Base-by-base conservation (phyloP, 1,140 invertebrate species). In the Frieseomelitta varia region DNA sequence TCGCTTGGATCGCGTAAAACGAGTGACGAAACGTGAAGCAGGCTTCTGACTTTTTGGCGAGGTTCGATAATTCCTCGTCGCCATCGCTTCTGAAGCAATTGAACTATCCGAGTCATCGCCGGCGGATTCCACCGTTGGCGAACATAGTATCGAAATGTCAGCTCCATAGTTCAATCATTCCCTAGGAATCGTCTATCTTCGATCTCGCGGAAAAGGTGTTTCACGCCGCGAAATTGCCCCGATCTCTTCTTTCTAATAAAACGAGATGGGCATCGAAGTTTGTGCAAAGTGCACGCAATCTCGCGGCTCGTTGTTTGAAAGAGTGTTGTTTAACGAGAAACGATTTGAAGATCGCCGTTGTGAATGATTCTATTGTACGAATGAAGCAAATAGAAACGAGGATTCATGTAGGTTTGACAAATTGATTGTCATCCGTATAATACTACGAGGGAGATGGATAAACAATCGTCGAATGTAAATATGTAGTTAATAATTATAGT, bases 71-170 rank as follows among this genome's bases (percentile, higher is more conserved):
- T 17, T n/a, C 39, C 15, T 24, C 34, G 4, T 34, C 71, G 53
- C 3, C n/a, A 19, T 55, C 47, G 10, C 51, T 1, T 34, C 27
- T 30, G 8, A 11, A 2, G 73, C 73, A 15, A 39, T 58, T n/a
- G 19, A 39, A 75, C 73, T 75, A 34, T 58, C 55, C 55, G 73
- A 55, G 73, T 75, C 73, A 75, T 75, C 53, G n/a, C n/a, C n/a
- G 55, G 11, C 30, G 73, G 69, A 72, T 72, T 53, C 47, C n/a
- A 8, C 1, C 8, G 47, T 27, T 21, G 51, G 30, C 4, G 72
- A 74, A 21, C 73, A 30, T 11, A 14, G 21, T 24, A 24, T 27
- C 24, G 11, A 75, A 75, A 75, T 75, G 73, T 75, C 73, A 75
- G 53, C 30, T n/a, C n/a, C n/a, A 34, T 58, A 24, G 55, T 58